Evolutionary conservation across 2,797 vertebrate species (phyloP).

Genomic region (Moxostoma hubbsi): DNA sequence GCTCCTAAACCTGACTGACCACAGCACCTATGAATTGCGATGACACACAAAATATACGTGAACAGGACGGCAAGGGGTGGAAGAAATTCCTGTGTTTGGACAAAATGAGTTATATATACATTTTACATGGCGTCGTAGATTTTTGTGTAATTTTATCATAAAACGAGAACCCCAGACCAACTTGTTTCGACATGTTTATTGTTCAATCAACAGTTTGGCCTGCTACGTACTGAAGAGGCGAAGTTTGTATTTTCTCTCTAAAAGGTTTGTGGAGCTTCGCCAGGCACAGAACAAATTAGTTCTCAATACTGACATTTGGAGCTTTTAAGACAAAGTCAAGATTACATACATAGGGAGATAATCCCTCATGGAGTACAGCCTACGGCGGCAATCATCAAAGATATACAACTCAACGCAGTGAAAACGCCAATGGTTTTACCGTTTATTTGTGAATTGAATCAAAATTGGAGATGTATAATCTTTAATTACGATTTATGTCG

Average conservation of each 20-base stretch:
- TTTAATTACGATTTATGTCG: not conserved
- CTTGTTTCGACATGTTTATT: not conserved
- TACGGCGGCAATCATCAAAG: conserved; percentile 71
- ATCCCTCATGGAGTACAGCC: conserved; percentile 58
- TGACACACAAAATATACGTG: not conserved
- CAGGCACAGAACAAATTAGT: conserved; percentile 74
- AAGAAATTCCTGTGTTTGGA: too few relatives aligned
- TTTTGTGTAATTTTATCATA: too few relatives aligned
- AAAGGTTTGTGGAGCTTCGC: conserved; percentile 69
- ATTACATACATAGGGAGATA: conserved; percentile 72
- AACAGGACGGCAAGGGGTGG: not conserved
- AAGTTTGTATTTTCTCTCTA: conserved; percentile 27
- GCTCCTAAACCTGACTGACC: conserved; percentile 8
- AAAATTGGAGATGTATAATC: not conserved
- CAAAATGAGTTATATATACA: too few relatives aligned
- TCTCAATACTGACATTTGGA: conserved; percentile 77
- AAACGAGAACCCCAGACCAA: too few relatives aligned
- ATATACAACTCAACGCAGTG: conserved; percentile 43
- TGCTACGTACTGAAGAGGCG: not conserved
- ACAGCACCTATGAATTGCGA: not conserved
- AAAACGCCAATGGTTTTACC: not conserved
- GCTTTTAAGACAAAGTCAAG: conserved; percentile 74
- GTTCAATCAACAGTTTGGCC: conserved; percentile 1
- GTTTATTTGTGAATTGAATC: not conserved
- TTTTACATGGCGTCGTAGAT: too few relatives aligned